These are phyloP conservation scores for Silurus glanis DNA, from an alignment of 2,113 vertebrate species.

Conservation along the genomic window DNA sequence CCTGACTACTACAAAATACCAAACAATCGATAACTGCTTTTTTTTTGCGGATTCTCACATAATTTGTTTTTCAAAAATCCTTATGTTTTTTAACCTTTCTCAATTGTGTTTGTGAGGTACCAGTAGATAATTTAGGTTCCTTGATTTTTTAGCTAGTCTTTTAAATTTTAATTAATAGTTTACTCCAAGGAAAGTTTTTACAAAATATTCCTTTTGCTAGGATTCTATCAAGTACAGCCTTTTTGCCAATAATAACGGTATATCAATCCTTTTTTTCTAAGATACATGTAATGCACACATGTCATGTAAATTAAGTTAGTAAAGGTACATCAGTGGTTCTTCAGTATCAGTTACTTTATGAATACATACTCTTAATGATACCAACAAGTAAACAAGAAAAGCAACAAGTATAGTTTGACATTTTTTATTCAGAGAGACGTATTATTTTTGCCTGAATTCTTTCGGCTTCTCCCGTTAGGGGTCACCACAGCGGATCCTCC, in stretches of 20 bases:
- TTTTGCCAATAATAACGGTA: neutral
- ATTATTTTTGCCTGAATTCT: neutral
- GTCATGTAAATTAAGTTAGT: too few species aligned
- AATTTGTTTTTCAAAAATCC: neutral
- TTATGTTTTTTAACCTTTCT: neutral
- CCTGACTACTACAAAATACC: neutral
- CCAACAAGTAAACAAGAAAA: neutral
- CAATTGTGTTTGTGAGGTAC: too few species aligned
- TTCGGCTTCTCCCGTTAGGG: too few species aligned
- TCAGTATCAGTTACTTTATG: neutral
- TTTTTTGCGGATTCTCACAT: constrained; percentile 8
- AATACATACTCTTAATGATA: neutral
- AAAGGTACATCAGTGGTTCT: neutral
- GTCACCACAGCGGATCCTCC: too few species aligned
- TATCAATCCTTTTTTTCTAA: neutral
- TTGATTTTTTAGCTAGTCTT: too few species aligned
- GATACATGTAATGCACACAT: neutral
- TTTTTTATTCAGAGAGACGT: neutral
- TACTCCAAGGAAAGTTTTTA: neutral
- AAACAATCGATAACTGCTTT: neutral
- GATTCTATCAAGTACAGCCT: neutral
- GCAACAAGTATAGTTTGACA: neutral
- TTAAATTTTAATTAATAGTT: neutral
- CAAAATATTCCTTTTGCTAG: neutral
- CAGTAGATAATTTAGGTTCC: too few species aligned